phyloP scores from a whole-genome alignment of 2,797 vertebrate genomes.

The Phoeniculus purpureus region DNA sequence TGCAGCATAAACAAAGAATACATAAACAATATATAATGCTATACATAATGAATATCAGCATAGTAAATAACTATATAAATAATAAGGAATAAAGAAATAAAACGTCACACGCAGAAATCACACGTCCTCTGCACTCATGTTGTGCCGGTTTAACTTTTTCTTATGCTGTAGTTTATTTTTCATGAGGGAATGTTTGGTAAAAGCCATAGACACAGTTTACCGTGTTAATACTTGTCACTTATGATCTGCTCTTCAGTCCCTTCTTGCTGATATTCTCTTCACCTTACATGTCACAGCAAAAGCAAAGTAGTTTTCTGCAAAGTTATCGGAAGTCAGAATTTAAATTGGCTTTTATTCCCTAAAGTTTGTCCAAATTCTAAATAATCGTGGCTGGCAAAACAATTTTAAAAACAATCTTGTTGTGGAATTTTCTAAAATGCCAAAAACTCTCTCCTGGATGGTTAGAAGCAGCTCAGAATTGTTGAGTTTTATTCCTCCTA shows the following conservation, averaged over 20 bases:
- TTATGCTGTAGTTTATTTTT: constrained; percentile 60
- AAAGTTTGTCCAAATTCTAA: constrained; percentile 67
- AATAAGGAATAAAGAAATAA: neutral
- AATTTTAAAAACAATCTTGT: neutral
- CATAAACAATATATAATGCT: too few species aligned
- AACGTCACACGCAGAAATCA: neutral
- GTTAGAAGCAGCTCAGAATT: neutral
- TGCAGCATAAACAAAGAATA: too few species aligned
- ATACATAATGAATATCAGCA: too few species aligned
- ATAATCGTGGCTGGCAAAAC: constrained; percentile 18
- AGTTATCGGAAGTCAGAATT: constrained; percentile 61
- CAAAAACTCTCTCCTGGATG: neutral
- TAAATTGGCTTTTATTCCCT: constrained; percentile 61
- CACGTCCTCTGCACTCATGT: neutral
- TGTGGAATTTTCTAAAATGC: constrained; percentile 47
- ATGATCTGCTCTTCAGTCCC: constrained; percentile 40
- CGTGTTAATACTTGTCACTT: constrained; percentile 62
- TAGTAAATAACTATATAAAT: too few species aligned
- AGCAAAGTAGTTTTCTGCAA: constrained; percentile 48
- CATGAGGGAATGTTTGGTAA: constrained; percentile 61
- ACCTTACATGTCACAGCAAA: constrained; percentile 33
- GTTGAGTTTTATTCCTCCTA: neutral
- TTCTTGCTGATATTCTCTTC: constrained; percentile 58
- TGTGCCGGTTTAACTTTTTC: constrained; percentile 61
- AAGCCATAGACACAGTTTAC: constrained; percentile 47